Base-by-base conservation (phyloP, 2,797 vertebrate genomes). In the Zalophus californianus region DNA sequence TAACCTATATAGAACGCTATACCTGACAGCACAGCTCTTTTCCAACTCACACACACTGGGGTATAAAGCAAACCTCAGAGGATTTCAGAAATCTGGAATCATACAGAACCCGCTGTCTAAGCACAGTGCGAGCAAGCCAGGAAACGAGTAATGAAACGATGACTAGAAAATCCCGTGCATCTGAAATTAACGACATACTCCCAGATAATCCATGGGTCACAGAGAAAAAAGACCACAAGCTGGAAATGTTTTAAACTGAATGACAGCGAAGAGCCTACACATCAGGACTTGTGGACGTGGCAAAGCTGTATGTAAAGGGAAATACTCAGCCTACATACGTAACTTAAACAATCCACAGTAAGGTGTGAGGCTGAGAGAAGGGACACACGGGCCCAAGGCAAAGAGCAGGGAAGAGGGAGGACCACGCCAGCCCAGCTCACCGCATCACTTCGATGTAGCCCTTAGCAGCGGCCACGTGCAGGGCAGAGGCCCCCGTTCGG, bases 381-480 rank as follows among this genome's bases (percentile, higher is more conserved):
- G 27, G 41, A 11, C 18, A 4, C 23, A 32, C 9, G 2, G n/a
- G 38, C 82, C 27, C 25, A 4, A 25, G 3, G 44, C 50, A 8
- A 48, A 7, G 32, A 25, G 18, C 72, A 10, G 64, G 27, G 44
- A 25, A 29, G 4, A 23, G 6, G 68, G 66, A 9, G 9, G 64
- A 10, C 16, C 2, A 15, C 5, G 1, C 3, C 0, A 0, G 75
- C 20, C 21, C n/a, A 0, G 72, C 98, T 98, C 96, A 99, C 99
- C 99, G 99, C 98, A 99, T 99, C 97, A 99, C 99, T 92, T 99
- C 99, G 0, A 99, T 96, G 97, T 99, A 99, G 96, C 99, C 99
- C 98, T 99, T 99, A 83, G 99, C 99, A 0, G 99, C 99, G 0
- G 99, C 99, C 82, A 99, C 99, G 1, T 99, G 99, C 94, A 99